phyloP scores from a whole-genome alignment of 2,888 invertebrate genomes.

The Biston stratarius region DNA sequence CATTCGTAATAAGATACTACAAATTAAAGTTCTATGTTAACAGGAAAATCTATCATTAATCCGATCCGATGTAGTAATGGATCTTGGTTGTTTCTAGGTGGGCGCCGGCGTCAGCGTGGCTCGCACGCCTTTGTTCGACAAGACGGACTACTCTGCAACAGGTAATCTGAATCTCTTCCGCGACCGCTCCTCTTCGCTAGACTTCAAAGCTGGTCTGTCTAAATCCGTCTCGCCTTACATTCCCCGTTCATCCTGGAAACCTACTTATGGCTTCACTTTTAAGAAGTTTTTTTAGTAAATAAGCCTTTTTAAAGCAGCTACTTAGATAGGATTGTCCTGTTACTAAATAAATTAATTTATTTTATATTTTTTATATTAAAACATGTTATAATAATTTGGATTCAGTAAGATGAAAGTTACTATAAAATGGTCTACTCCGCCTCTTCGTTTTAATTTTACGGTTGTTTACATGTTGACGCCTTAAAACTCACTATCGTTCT shows the following conservation, averaged over 20 bases:
- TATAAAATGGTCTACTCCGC: too few species aligned
- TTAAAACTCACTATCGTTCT: too few species aligned
- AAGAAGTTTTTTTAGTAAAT: constrained; percentile 50
- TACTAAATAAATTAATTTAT: too few species aligned
- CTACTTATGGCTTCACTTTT: constrained; percentile 51
- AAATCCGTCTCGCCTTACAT: constrained; percentile 57
- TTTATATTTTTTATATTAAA: too few species aligned
- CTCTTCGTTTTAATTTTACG: too few species aligned
- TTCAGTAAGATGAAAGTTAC: too few species aligned
- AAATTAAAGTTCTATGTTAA: too few species aligned
- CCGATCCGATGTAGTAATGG: background rate
- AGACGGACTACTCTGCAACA: constrained; percentile 58
- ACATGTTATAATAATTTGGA: too few species aligned
- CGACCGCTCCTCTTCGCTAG: constrained; percentile 51
- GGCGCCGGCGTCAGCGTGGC: constrained; percentile 55
- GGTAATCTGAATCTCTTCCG: constrained; percentile 62
- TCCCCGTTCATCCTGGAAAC: constrained; percentile 55
- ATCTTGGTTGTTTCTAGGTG: constrained; percentile 41
- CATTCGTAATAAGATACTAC: background rate
- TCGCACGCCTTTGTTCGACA: constrained; percentile 55
- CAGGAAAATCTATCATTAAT: too few species aligned
- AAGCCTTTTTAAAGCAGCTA: too few species aligned
- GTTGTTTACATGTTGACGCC: too few species aligned
- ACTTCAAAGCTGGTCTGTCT: constrained; percentile 60
- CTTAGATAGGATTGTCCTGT: too few species aligned